A percentile compares a stretch with the other conserved stretches of the same genome.
phyloP scores from a whole-genome alignment of 2,113 vertebrate genomes.

The Rutilus rutilus region DNA sequence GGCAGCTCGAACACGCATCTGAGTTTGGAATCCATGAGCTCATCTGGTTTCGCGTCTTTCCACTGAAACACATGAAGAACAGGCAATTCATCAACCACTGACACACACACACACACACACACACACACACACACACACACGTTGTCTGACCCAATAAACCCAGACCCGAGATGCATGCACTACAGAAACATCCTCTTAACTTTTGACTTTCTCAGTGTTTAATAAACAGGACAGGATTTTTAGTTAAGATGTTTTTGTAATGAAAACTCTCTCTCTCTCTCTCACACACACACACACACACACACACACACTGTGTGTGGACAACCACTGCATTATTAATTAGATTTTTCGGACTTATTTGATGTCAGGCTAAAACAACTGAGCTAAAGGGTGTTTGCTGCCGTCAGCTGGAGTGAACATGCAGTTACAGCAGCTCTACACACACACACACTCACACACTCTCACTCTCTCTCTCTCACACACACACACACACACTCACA shows the following conservation, averaged over 20 bases:
- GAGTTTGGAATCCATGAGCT: constrained; percentile 99
- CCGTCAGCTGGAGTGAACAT: constrained; percentile 65
- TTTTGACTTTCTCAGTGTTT: no score
- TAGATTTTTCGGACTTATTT: not conserved
- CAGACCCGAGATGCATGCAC: no score
- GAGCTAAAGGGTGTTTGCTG: constrained; percentile 61
- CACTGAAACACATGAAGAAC: constrained; percentile 81
- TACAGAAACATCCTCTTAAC: no score
- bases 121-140: constrained; percentile 4
- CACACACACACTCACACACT: no score
- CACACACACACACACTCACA: no score
- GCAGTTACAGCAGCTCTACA: not conserved
- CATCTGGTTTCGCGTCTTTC: constrained; percentile 97
- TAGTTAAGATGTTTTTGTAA: no score
- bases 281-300: no score
- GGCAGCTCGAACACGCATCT: constrained; percentile 98
- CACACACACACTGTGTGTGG: no score
- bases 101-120: not conserved
- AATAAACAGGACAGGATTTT: no score
- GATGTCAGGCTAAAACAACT: not conserved
- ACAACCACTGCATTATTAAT: not conserved
- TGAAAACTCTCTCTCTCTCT: no score
- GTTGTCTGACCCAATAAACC: no score
- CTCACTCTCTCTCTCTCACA: no score
- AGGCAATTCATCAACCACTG: constrained; percentile 62